Evolutionary conservation across 2,113 vertebrate species (phyloP), one percentile per base, ranked within the genome.

Genomic region (Chaetodon auriga): DNA sequence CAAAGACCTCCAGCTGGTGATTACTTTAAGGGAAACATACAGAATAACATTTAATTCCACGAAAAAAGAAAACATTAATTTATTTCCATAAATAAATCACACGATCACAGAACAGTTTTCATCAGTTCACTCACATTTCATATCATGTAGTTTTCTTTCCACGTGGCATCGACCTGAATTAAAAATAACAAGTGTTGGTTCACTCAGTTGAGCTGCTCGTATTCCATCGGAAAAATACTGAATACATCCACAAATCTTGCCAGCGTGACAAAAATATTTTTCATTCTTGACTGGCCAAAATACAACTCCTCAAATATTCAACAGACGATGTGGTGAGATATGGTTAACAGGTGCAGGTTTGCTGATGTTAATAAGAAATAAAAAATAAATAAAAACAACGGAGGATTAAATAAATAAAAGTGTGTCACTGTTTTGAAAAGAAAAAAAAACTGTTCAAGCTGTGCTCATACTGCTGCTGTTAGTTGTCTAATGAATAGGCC

Each of bases 401-500:
- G 41, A 14, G 6, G 6, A 14, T n/a, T 60, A 11, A 35, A 35
- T 66, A 3, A 73, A 48, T 65, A 18, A 85, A 65, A 60, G 10
- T 7, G 10, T 57, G 8, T n/a, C 38, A 35, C 7, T 57, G 48
- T 48, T 65, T 53, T 16, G 19, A 6, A 15, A 14, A 63, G 7
- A 14, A 63, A 11, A 45, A 11, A 45, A 45, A 57, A 15, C 14
- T 13, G 36, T 25, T 9, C 9, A 45, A 23, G 53, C 38, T 54
- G 3, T 21, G 0, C 23, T 62, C 36, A 3, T 64, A 57, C 58
- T 71, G 54, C 8, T 75, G 61, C 46, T 72, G 45, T 9, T 53
- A 8, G n/a, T 61, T 57, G 19, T 65, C 16, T 53, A 23, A 76
- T 73, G 23, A 77, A 54, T 6, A 78, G 41, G 64, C 60, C 72